Base-by-base conservation (phyloP, 2,113 vertebrate genomes). In the Centrocercus urophasianus region DNA sequence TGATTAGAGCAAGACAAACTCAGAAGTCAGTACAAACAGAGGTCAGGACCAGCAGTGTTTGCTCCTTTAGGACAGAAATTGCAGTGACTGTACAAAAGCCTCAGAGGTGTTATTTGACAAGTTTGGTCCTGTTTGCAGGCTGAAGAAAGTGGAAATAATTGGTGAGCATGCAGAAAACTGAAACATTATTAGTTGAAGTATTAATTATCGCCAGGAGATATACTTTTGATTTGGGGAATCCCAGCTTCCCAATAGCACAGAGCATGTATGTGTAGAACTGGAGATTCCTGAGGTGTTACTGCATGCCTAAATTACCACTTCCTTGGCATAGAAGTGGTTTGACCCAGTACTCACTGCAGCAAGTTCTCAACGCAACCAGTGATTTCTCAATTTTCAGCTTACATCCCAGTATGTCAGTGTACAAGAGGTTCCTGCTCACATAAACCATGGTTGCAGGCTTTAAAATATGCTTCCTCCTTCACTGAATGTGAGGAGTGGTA, bases 161-260 rank as follows among this genome's bases (percentile, higher is more conserved):
- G 65, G 22, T 47, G 16, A 86, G 32, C 32, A 65, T 36, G 61
- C 65, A 78, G 61, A 78, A 82, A 86, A 74, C 6, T 8, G 50
- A 65, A 78, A 15, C 16, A 36, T 61, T 95, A 92, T 84, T 78
- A 88, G 88, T 82, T 90, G 81, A 90, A 90, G 74, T 75, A 86
- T 27, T 86, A 69, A 81, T 92, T 86, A 83, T 81, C 69, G 91
- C 52, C 61, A 86, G 52, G 52, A 90, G 88, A 84, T 47, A 76
- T 67, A 32, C 36, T 66, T 93, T 90, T 84, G 52, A 86, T 71
- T 72, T 36, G 25, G n/a, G 43, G 57, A 96, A 90, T 84, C 48
- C 47, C 70, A 72, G 27, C 18, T 78, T 61, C 61, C 63, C 70
- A 65, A 5, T 59, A 48, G 64, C 3, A 3, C 8, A 60, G 13